phyloP scores from a whole-genome alignment of 2,113 vertebrate species.

The Chaenocephalus aceratus region DNA sequence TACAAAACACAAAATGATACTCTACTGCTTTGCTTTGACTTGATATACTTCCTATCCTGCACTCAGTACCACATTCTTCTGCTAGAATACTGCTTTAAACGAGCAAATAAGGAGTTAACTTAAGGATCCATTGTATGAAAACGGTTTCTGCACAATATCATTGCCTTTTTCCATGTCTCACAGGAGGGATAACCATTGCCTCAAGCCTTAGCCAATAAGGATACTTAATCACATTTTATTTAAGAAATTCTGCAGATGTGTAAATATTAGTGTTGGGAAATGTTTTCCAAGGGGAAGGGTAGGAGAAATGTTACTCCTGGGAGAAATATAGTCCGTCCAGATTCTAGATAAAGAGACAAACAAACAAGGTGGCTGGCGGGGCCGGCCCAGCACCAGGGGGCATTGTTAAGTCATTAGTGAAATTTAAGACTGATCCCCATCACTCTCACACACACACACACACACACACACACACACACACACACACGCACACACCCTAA shows the following conservation, averaged over 20 bases:
- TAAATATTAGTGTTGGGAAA: constrained; percentile 56
- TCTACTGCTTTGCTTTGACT: constrained; percentile 7
- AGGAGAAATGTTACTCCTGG: constrained; percentile 38
- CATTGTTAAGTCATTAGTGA: constrained; percentile 85
- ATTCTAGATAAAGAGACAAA: constrained; percentile 76
- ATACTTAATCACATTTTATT: constrained; percentile 27
- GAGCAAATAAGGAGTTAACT: neutral
- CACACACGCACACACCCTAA: constrained; percentile 46
- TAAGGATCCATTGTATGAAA: constrained; percentile 16
- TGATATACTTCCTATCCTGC: neutral
- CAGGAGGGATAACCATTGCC: constrained; percentile 16
- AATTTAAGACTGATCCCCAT: constrained; percentile 75
- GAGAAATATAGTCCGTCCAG: constrained; percentile 55
- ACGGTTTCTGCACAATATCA: neutral
- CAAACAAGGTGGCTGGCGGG: constrained; percentile 67
- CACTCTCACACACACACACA: constrained; percentile 21
- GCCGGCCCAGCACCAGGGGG: constrained; percentile 72
- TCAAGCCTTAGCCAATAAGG: constrained; percentile 9
- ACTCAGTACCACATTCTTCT: neutral
- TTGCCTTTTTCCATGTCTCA: constrained; percentile 12
- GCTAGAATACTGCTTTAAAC: neutral
- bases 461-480: neutral
- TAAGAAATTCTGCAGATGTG: constrained; percentile 41
- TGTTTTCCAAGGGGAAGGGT: constrained; percentile 33
- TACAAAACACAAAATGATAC: constrained; percentile 3